Base-by-base conservation (phyloP, 2,888 invertebrate genomes). In the Chromoteleia sp. region DNA sequence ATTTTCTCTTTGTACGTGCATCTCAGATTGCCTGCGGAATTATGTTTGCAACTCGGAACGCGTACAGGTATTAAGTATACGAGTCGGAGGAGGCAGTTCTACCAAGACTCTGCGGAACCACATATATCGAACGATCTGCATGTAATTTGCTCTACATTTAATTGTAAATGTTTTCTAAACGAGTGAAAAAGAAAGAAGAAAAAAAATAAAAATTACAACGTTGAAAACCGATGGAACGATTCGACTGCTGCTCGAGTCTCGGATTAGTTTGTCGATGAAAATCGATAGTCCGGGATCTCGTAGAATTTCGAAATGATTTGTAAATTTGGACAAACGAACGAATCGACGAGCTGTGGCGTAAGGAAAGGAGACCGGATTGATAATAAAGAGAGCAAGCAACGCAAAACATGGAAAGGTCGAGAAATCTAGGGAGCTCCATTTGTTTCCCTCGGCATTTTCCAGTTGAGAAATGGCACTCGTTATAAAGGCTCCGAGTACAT, bases 401-500 rank as follows among this genome's bases (percentile, higher is more conserved):
- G 50, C 50, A 56, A 61, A 73, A 58, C 61, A 70, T 21, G 17
- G 30, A 63, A 43, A 61, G 67, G 56, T 54, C 61, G 56, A 48
- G 67, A 73, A 82, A 82, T 74, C 81, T 58, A 65, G 83, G 73
- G 65, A 84, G 76, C 30, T 79, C 81, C 85, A 83, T 86, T 87
- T 84, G 84, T 87, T 86, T 83, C 81, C 75, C 65, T 54, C 50
- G 80, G 85, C 76, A 65, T 85, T 85, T 84, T 82, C 77, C 74
- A 73, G 83, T 81, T 85, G 86, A 88, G 85, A 85, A 87, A 87
- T 86, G 81, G 81, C 78, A 78, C 85, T 85, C 87, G 87, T 87
- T 87, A 87, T 81, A 78, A 82, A 82, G 84, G 82, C 76, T 81
- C 82, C 81, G 86, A 87, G 85, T 81, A 79, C 74, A 81, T 83